Base-by-base conservation (phyloP, 2,797 vertebrate genomes). In the Silurus lanzhouensis region DNA sequence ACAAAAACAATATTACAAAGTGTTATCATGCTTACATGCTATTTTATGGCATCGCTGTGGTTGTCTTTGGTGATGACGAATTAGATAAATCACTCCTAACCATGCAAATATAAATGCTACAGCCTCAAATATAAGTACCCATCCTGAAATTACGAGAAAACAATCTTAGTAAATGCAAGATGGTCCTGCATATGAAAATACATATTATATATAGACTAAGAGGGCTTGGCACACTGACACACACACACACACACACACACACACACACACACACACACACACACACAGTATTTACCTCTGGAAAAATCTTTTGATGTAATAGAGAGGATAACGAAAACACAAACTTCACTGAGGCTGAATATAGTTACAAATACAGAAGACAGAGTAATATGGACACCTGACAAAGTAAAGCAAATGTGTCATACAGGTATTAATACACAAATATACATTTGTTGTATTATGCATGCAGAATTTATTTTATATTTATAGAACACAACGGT, bases 11-110 rank as follows among this genome's bases (percentile, higher is more conserved):
- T 19, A 60, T 19, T 15, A 13, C 15, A 15, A 31, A 0, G 20
- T 9, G 19, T 22, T 6, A 20, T 31, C 6, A 46, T 72, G 61
- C 81, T 83, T 46, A 83, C 81, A 83, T 83, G 55, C 81, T 19
- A 6, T 60, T 72, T 15, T 61, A 14, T 20, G 48, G 44, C 22
- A 57, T 22, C 25, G 19, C 5, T 44, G 60, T 60, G 48, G 6
- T 60, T 15, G 17, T 19, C 58, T 60, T 12, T 46, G 27, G 1
- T 46, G 31, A 61, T 27, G 48, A 61, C 22, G 38, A 14, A 74
- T 1, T 7, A 63, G 38, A 8, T 46, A 63, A 63, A 72, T 2
- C 20, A 83, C 6, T 5, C 10, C n/a, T 10, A 68, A 9, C 70
- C 68, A 72, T n/a, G 22, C 14, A 25, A 19, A 20, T 14, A 61